A percentile compares a stretch with the other conserved stretches of the same genome.
phyloP scores from a whole-genome alignment of 2,113 vertebrate species.

The Saimiri boliviensis region DNA sequence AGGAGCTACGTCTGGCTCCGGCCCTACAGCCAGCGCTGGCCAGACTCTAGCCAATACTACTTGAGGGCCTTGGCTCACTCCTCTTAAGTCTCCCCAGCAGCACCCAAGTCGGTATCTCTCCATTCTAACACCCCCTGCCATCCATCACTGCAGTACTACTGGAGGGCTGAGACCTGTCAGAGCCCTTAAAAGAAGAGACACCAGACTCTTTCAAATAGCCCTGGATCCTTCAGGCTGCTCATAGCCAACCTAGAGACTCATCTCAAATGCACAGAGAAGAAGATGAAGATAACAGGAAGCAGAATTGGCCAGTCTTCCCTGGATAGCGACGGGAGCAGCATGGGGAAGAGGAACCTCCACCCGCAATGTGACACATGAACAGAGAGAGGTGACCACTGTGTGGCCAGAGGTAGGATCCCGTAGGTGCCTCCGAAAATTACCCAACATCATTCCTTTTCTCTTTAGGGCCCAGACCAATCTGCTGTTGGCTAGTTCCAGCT shows the following conservation, averaged over 20 bases:
- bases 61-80: neutral
- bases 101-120: neutral
- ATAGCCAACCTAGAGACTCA: neutral
- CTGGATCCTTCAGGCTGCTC: neutral
- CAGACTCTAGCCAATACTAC: neutral
- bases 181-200: constrained; percentile 24
- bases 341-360: neutral
- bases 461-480: neutral
- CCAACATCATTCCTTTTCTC: neutral
- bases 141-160: neutral
- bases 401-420: neutral
- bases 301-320: neutral
- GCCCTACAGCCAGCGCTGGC: neutral
- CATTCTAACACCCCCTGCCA: neutral
- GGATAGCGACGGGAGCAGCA: fast-evolving
- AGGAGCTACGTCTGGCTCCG: neutral
- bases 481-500: neutral
- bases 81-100: neutral
- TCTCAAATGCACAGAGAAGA: neutral
- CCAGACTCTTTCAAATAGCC: neutral
- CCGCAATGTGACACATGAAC: fast-evolving
- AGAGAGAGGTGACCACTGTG: neutral
- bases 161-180: neutral
- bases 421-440: neutral
- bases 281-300: neutral